Percentiles rank a stretch among this genome's conserved stretches.
phyloP scores from a whole-genome alignment of 2,113 vertebrate genomes.

The Eulemur rufifrons region DNA sequence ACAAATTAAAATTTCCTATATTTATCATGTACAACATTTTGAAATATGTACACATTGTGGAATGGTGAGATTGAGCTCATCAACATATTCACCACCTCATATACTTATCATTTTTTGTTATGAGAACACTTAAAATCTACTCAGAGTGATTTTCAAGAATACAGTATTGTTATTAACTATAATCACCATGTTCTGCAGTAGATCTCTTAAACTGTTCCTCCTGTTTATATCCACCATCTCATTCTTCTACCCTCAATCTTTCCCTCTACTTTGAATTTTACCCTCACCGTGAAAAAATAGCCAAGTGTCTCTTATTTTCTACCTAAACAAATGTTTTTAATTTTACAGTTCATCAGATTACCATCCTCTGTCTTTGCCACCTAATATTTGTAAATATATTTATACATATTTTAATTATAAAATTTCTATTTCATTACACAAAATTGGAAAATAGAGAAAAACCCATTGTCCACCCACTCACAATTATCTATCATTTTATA shows the following conservation, averaged over 20 bases:
- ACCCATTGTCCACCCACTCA: background rate
- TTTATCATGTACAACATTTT: background rate
- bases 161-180: background rate
- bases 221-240: background rate
- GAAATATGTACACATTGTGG: background rate
- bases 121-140: background rate
- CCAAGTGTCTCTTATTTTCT: background rate
- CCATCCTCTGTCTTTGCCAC: background rate
- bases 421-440: background rate
- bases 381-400: slow-evolving; percentile 9
- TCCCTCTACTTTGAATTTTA: background rate
- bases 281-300: background rate
- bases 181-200: background rate
- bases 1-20: background rate
- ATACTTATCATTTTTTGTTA: background rate
- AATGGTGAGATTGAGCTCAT: background rate
- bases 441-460: background rate
- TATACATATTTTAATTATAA: background rate
- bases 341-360: background rate
- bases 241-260: background rate
- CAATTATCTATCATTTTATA: background rate
- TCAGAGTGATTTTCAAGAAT: background rate
- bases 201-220: background rate
- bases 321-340: background rate
- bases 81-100: no score